Percentiles rank a stretch among this genome's conserved stretches.
These are phyloP conservation scores for Frieseomelitta varia DNA, from an alignment of 1,140 invertebrate genomes.

Conservation along the genomic window DNA sequence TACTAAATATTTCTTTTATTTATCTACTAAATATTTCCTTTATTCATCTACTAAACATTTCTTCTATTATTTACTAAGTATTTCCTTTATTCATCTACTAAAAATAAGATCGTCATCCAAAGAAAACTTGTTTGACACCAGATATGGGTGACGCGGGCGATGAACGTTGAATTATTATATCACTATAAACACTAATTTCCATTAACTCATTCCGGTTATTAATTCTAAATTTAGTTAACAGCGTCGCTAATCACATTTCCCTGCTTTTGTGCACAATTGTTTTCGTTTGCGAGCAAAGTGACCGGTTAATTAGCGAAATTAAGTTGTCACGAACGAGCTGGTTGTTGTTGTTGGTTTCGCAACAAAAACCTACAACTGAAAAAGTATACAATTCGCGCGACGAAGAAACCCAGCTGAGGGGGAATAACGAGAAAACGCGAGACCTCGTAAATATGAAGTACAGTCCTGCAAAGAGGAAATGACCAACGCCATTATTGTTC, in stretches of 20 bases:
- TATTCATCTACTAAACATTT: no score
- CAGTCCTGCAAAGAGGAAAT: not conserved
- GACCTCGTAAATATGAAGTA: not conserved
- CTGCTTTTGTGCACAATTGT: not conserved
- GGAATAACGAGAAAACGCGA: not conserved
- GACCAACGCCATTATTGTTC: not conserved
- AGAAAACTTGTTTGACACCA: no score
- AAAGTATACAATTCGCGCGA: no score
- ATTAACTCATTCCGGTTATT: not conserved
- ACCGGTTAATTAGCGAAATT: conserved; percentile 47
- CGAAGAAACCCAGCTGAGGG: not conserved
- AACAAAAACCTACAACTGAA: no score
- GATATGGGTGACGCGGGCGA: no score
- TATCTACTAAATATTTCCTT: no score
- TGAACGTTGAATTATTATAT: no score
- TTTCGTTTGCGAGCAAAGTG: not conserved
- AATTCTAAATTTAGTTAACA: not conserved
- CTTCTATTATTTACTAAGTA: no score
- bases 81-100: no score
- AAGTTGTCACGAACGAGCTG: not conserved
- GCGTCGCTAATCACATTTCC: not conserved
- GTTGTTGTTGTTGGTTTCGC: not conserved
- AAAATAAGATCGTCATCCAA: no score
- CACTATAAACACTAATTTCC: no score
- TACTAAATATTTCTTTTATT: no score